Evolutionary conservation across 1,140 invertebrate species (phyloP), one percentile per base, ranked within the genome.

Genomic region (Platyura marginata): DNA sequence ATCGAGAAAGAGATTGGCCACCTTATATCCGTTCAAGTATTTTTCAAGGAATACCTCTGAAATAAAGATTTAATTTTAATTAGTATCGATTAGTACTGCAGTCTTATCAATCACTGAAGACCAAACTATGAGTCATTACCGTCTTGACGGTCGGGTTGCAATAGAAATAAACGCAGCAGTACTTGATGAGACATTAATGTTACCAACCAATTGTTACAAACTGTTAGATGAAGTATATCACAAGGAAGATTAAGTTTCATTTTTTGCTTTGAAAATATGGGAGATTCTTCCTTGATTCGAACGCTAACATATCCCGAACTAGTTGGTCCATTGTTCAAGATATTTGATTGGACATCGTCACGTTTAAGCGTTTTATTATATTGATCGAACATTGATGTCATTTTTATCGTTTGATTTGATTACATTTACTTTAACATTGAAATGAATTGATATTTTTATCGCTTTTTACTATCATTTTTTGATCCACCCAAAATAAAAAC

Each of bases 181-280:
- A 77, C 71, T 53, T 81, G 79, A 57, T 88, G 88, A 19, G 75
- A 74, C 77, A 94, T 81, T 1, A 81, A 77, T 42, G 93, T 71
- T 0, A 88, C 75, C 32, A 94, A 66, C 52, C 77, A 77, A 54
- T 90, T 86, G 52, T 77, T 91, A 16, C 78, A 74, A 2, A 89
- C 82, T 36, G 71, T 75, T 19, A 92, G 63, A 55, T 92, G 80
- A 16, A 78, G 78, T 34, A 94, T 77, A 44, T 69, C 67, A 46
- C 83, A 76, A 0, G 76, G 71, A 11, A 89, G 83, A 48, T 75
- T 74, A 49, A 81, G 80, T 51, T 79, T 77, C 56, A 85, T 79
- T 57, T 77, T 81, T 42, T 77, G 72, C 53, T 82, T 86, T 9
- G 69, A 75, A 56, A 87, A 86, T 53, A 87, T 83, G 10, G 80